Percentiles rank a stretch among this genome's conserved stretches.
These are phyloP conservation scores for Sarcophilus harrisii DNA, from an alignment of 2,797 vertebrate genomes.

Conservation along the genomic window DNA sequence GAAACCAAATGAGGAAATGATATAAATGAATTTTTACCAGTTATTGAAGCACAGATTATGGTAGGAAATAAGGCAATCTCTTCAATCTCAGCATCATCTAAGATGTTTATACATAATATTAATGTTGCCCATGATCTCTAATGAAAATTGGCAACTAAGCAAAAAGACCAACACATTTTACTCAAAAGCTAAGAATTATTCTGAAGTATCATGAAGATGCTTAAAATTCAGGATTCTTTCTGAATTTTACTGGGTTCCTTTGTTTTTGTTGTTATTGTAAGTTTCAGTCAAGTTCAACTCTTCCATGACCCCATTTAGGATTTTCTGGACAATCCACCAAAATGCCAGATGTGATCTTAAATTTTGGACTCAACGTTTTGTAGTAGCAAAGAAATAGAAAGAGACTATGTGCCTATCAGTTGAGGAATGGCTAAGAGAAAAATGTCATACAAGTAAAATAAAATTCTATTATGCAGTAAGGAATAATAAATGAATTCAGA, in stretches of 20 bases:
- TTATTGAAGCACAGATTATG: background rate
- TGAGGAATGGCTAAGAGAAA: background rate
- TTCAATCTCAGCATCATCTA: background rate
- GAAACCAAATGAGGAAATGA: background rate
- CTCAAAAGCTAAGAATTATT: background rate
- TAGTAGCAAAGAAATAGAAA: background rate
- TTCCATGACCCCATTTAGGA: background rate
- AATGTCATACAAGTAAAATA: background rate
- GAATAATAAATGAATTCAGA: background rate
- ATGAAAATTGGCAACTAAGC: background rate
- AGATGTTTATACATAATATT: rapidly evolving
- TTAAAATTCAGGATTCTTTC: background rate
- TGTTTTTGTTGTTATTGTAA: background rate
- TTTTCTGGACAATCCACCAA: background rate
- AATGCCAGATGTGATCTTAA: background rate
- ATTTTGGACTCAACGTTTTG: background rate
- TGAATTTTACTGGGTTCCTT: background rate
- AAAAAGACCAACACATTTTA: background rate
- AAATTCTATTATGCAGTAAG: background rate
- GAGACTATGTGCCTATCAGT: background rate
- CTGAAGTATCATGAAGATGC: background rate
- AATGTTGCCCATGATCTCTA: background rate
- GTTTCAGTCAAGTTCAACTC: background rate
- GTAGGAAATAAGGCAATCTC: background rate
- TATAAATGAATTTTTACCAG: background rate